Evolutionary conservation across 2,113 vertebrate genomes (phyloP), one percentile per base, ranked within the genome.

Genomic region (Gallinago undulata): DNA sequence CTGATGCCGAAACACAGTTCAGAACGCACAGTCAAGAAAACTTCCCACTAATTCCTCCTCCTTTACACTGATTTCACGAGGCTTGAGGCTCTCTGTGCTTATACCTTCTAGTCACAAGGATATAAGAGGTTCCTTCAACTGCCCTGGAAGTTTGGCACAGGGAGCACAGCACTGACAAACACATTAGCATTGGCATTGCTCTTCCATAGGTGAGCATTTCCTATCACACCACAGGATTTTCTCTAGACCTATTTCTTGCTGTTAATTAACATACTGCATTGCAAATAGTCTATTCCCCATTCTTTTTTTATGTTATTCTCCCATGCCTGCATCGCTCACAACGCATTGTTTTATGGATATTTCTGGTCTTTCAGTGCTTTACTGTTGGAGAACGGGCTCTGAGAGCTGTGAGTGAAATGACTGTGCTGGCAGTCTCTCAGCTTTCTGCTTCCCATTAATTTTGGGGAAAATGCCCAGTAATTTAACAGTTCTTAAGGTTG

Each of bases 1-100:
- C 22, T 62, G 28, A 18, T 63, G 19, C 37, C 11, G 0, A 31
- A 21, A 17, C 7, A 6, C 0, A 3, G 8, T 76, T 83, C 22
- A 47, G 76, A 50, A 31, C 4, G 11, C 33, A 35, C 6, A 7
- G 18, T 24, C 0, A 1, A 88, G 76, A 53, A 33, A 76, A 59
- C 47, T 59, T 89, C 5, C 21, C 24, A 0, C 11, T 63, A 69
- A 35, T 10, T 30, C 25, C 13, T 84, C 24, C 33, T 75, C 59
- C 62, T 67, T 56, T 64, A 35, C 7, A 2, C 17, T 37, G 2
- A 30, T 84, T 85, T 70, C 11, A 11, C 0, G 7, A 37, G 24
- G 19, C 48, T 63, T 64, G 11, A 12, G 27, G 39, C 23, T 48
- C 2, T 48, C 66, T 94, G 41, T 82, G 53, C 35, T 64, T 59